Evolutionary conservation across 2,888 invertebrate genomes (phyloP).

Genomic region (Pyrochroa serraticornis): DNA sequence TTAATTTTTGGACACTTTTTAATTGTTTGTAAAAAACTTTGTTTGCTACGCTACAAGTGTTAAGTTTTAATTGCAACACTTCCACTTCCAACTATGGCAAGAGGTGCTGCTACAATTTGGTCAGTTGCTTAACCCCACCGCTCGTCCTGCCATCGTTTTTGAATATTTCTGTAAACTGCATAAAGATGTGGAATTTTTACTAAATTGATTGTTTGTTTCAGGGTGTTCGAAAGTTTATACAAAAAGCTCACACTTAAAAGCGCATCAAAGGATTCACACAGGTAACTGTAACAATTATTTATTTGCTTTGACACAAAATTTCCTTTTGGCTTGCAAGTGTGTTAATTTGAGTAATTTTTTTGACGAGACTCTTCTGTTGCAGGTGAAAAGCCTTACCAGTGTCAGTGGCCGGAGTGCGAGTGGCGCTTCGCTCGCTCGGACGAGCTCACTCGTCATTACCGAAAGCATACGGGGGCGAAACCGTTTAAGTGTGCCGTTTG

Average conservation of each 20-base stretch:
- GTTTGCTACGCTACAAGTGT: no score
- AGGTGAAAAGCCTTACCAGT: constrained; percentile 98
- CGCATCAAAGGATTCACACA: constrained; percentile 97
- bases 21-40: no score
- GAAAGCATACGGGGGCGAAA: constrained; percentile 96
- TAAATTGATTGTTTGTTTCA: constrained; percentile 59
- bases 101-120: no score
- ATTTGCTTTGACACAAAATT: constrained; percentile 19
- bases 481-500: constrained; percentile 96
- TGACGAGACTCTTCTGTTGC: constrained; percentile 50
- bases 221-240: constrained; percentile 97
- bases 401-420: constrained; percentile 97
- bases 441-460: constrained; percentile 94
- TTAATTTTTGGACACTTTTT: constrained; percentile 1
- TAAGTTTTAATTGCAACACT: no score
- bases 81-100: no score
- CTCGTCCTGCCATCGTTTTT: no score
- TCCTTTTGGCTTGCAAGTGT: no score
- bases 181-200: no score
- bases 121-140: no score
- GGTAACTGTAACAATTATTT: constrained; percentile 65
- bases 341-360: no score
- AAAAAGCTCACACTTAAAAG: constrained; percentile 96
- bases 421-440: constrained; percentile 97
- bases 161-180: no score